These are phyloP conservation scores for Diachasmimorpha longicaudata DNA, from an alignment of 1,140 invertebrate genomes.

Conservation along the genomic window DNA sequence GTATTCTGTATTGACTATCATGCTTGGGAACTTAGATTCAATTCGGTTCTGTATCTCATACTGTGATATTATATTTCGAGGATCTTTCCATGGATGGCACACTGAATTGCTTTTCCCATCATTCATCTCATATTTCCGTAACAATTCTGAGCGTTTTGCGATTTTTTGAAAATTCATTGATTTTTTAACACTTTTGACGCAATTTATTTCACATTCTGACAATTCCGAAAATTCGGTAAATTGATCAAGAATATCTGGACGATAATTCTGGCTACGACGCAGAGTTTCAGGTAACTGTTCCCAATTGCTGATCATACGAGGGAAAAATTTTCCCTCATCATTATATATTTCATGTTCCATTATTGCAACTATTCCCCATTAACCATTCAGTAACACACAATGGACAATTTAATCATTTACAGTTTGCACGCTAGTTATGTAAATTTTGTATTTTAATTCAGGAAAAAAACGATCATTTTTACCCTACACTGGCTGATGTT, in stretches of 20 bases:
- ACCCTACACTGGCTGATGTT: no score
- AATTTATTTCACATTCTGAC: constrained; percentile 48
- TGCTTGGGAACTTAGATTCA: constrained; percentile 29
- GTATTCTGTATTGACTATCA: constrained; percentile 26
- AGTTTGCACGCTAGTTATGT: background rate
- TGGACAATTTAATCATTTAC: background rate
- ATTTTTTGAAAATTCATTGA: constrained; percentile 33
- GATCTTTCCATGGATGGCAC: constrained; percentile 22
- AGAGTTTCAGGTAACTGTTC: constrained; percentile 59
- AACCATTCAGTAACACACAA: background rate
- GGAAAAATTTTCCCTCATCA: constrained; percentile 55
- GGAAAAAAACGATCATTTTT: no score
- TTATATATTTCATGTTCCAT: constrained; percentile 60
- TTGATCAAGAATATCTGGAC: constrained; percentile 57
- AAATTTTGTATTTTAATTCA: background rate
- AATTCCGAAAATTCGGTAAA: constrained; percentile 56
- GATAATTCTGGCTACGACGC: constrained; percentile 53
- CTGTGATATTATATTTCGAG: constrained; percentile 32
- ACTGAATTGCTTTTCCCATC: constrained; percentile 22
- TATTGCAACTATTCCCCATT: background rate
- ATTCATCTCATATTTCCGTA: constrained; percentile 44
- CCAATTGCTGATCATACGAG: constrained; percentile 53
- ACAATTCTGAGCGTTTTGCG: constrained; percentile 51
- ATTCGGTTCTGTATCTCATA: constrained; percentile 36
- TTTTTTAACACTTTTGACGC: constrained; percentile 29